A percentile compares a stretch with the other conserved stretches of the same genome.
These are phyloP conservation scores for Ciconia boyciana DNA, from an alignment of 2,113 vertebrate genomes.

Conservation along the genomic window DNA sequence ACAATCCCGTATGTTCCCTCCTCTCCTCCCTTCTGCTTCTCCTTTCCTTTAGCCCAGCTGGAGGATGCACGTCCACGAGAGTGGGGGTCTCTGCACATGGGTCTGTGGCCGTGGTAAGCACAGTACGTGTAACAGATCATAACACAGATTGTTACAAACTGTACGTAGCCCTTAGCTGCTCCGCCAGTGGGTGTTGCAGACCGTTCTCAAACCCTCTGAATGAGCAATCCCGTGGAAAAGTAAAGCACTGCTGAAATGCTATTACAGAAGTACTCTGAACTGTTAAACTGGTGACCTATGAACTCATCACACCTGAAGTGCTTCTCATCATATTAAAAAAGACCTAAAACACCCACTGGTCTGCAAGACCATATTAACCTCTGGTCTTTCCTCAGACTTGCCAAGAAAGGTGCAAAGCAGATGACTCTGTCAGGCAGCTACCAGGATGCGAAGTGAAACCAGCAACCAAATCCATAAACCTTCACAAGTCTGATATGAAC, in stretches of 20 bases:
- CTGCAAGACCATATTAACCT: background rate
- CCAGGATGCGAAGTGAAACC: background rate
- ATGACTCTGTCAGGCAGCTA: background rate
- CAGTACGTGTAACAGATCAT: rapidly evolving
- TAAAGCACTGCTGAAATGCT: background rate
- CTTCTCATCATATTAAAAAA: background rate
- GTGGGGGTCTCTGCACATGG: background rate
- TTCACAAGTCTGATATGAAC: background rate
- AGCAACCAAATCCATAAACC: background rate
- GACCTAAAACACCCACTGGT: background rate
- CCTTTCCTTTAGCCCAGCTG: background rate
- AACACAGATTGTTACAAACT: background rate
- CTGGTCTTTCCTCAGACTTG: background rate
- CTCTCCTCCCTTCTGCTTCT: background rate
- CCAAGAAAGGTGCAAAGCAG: background rate
- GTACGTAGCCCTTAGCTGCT: background rate
- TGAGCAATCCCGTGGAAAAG: background rate
- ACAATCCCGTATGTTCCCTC: background rate
- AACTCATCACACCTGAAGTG: background rate
- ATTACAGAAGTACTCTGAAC: background rate
- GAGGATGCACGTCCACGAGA: rapidly evolving
- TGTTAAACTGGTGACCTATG: background rate
- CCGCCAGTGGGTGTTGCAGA: background rate
- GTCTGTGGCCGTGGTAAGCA: background rate
- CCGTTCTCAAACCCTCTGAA: background rate